Evolutionary conservation across 2,888 invertebrate species (phyloP).

Genomic region (Acrocyrtus sp.): DNA sequence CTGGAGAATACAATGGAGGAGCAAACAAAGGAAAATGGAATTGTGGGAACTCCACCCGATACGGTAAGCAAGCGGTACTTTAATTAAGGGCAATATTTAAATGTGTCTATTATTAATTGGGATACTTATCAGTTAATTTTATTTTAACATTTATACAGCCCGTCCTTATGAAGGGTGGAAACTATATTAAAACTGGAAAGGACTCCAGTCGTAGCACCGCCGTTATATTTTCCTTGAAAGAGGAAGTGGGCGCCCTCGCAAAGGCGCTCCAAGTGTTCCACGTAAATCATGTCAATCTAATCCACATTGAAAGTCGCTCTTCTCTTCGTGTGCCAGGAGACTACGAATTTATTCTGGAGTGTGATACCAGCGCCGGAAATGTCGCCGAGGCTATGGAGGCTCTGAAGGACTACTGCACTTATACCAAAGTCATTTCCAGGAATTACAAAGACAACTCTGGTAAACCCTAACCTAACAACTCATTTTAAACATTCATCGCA

Average conservation of each 20-base stretch:
- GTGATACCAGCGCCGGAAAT: conserved; percentile 78
- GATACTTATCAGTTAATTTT: no score
- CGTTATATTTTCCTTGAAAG: conserved; percentile 87
- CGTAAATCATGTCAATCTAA: conserved; percentile 79
- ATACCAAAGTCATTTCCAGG: conserved; percentile 88
- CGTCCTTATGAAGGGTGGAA: conserved; percentile 81
- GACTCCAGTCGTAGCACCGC: conserved; percentile 82
- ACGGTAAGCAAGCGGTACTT: conserved; percentile 10
- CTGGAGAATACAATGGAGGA: conserved; percentile 23
- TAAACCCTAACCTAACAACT: conserved; percentile 63
- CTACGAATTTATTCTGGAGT: conserved; percentile 96
- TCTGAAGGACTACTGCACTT: conserved; percentile 76
- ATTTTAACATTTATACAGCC: conserved; percentile 71
- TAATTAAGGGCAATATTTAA: neutral
- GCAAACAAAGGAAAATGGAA: conserved; percentile 19
- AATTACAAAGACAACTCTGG: conserved; percentile 85
- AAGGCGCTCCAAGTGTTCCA: conserved; percentile 89
- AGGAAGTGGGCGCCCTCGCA: conserved; percentile 88
- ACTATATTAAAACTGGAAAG: conserved; percentile 83
- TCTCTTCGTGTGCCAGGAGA: conserved; percentile 78
- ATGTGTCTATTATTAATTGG: no score
- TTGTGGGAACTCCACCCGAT: conserved; percentile 31
- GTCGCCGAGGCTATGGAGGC: conserved; percentile 80
- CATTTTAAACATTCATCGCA: no score
- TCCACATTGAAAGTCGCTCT: conserved; percentile 94